These are phyloP conservation scores for Chymomyza amoena DNA, from an alignment of 2,888 invertebrate genomes.

Conservation along the genomic window DNA sequence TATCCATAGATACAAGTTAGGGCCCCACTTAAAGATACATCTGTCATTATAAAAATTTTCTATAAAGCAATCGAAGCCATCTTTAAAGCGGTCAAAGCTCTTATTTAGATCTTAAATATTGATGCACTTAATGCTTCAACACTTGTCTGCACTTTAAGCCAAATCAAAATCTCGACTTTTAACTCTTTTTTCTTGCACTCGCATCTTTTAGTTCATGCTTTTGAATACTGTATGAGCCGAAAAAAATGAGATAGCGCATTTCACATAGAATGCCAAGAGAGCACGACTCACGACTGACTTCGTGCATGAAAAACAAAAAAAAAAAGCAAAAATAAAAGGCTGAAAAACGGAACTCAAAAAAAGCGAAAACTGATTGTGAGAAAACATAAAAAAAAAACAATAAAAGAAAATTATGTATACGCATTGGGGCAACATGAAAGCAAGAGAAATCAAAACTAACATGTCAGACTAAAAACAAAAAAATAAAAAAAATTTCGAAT, in stretches of 20 bases:
- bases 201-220: conserved; percentile 30
- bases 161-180: conserved; percentile 58
- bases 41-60: conserved; percentile 42
- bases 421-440: conserved; percentile 7
- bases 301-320: conserved; percentile 42
- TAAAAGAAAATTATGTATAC: conserved; percentile 8
- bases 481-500: conserved; percentile 9
- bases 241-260: conserved; percentile 67
- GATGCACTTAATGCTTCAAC: conserved; percentile 23
- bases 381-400: conserved; percentile 16
- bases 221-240: conserved; percentile 65
- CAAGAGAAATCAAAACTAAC: conserved; percentile 8
- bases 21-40: conserved; percentile 1
- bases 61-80: conserved; percentile 10
- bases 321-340: not conserved
- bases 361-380: conserved; percentile 1
- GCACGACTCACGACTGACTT: conserved; percentile 69
- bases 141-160: not conserved
- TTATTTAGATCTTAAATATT: conserved; percentile 27
- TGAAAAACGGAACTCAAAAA: not conserved
- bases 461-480: conserved; percentile 18
- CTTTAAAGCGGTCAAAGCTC: not conserved
- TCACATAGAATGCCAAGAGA: conserved; percentile 65
- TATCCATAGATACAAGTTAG: not conserved
- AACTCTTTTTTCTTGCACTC: conserved; percentile 34